phyloP scores from a whole-genome alignment of 1,140 invertebrate species.

The Ostrea edulis region DNA sequence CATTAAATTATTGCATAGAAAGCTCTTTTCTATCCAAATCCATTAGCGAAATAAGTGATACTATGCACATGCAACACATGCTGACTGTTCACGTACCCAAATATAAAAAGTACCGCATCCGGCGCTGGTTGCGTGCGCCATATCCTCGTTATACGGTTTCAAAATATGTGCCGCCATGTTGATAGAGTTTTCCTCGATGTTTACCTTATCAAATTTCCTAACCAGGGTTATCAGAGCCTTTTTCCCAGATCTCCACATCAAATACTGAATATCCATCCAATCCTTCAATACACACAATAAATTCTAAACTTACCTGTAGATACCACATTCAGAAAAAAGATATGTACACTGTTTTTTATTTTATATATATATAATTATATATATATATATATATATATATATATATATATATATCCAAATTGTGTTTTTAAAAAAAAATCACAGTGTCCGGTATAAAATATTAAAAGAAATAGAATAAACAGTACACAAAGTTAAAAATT shows the following conservation, averaged over 20 bases:
- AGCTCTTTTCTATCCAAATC: no score
- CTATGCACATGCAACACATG: not conserved
- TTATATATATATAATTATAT: no score
- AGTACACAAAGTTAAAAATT: no score
- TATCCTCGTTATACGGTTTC: slow-evolving; percentile 49
- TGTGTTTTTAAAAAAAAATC: no score
- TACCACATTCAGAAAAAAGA: no score
- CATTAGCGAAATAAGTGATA: not conserved
- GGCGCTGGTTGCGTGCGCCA: slow-evolving; percentile 59
- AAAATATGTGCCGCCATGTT: slow-evolving; percentile 53
- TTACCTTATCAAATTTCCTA: slow-evolving; percentile 58
- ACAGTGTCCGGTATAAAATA: no score
- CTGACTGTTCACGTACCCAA: slow-evolving; percentile 56
- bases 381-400: no score
- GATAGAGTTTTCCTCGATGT: slow-evolving; percentile 44
- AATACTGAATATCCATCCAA: slow-evolving; percentile 63
- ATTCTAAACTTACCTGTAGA: no score
- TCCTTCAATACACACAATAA: slow-evolving; percentile 47
- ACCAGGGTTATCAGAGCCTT: slow-evolving; percentile 62
- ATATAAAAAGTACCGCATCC: slow-evolving; percentile 70
- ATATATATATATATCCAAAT: no score
- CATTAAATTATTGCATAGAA: no score
- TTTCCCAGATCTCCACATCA: slow-evolving; percentile 61
- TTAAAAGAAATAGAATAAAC: no score
- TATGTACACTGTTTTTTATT: no score